Conservation (phyloP, 2,113 vertebrate species). For the Ahaetulla prasina region DNA sequence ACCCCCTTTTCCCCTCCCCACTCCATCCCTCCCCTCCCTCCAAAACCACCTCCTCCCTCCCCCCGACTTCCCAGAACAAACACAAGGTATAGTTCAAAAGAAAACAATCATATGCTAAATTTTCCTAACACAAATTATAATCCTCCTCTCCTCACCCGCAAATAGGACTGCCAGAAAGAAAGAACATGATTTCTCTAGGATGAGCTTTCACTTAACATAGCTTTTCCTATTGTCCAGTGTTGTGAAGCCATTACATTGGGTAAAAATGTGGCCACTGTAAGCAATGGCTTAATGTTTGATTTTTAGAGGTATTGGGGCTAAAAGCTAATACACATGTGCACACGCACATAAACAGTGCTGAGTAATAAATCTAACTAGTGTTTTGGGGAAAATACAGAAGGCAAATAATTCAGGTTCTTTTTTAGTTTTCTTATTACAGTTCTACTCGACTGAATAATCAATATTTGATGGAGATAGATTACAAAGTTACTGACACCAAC, state of each 20-base stretch:
- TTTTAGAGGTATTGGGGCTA: background rate
- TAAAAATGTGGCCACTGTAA: background rate
- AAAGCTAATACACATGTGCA: background rate
- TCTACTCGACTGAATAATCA: background rate
- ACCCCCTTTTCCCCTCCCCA: no score
- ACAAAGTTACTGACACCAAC: background rate
- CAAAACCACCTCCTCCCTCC: no score
- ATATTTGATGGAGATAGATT: background rate
- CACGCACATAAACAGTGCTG: background rate
- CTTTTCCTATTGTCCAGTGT: background rate
- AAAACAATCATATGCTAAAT: no score
- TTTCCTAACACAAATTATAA: no score
- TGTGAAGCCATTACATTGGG: background rate
- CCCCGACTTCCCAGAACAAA: no score
- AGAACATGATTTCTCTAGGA: background rate
- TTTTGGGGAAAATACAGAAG: background rate
- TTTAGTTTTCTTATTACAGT: background rate
- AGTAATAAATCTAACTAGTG: background rate
- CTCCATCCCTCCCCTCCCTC: no score
- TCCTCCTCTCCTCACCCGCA: no score
- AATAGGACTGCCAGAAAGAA: no score
- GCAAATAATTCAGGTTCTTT: background rate
- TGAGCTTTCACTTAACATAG: background rate
- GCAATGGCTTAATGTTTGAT: background rate
- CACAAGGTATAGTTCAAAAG: no score